These are phyloP conservation scores for Latheticus oryzae DNA, from an alignment of 2,888 invertebrate genomes.

Conservation along the genomic window DNA sequence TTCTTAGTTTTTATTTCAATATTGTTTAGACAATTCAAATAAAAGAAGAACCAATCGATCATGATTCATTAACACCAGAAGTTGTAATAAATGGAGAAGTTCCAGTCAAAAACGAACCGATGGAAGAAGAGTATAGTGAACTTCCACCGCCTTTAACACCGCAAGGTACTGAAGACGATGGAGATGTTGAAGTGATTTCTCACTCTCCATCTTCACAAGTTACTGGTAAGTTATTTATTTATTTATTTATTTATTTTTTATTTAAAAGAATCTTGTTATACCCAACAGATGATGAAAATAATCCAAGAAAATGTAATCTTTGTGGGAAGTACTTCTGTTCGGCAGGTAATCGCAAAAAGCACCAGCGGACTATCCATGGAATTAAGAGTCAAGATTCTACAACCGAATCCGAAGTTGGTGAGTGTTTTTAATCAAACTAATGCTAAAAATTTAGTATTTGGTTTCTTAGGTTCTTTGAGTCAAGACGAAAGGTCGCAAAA, in stretches of 20 bases:
- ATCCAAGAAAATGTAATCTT: conserved; percentile 52
- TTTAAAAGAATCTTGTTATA: too few species aligned
- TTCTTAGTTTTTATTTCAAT: conserved; percentile 27
- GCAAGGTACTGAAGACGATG: conserved; percentile 35
- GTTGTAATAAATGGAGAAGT: conserved; percentile 36
- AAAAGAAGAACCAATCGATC: conserved; percentile 56
- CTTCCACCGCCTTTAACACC: conserved; percentile 54
- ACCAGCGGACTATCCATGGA: conserved; percentile 54
- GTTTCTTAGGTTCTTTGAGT: conserved; percentile 31
- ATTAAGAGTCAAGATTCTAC: conserved; percentile 8
- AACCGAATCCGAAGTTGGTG: conserved; percentile 23
- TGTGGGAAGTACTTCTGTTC: conserved; percentile 59
- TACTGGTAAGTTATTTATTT: too few species aligned
- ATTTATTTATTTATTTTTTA: too few species aligned
- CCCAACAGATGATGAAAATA: conserved; percentile 23
- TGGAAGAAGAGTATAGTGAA: conserved; percentile 55
- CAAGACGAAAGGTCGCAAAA: conserved; percentile 41
- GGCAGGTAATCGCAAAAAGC: conserved; percentile 56
- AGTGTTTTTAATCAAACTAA: too few species aligned
- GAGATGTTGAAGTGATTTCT: conserved; percentile 15
- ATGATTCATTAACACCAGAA: conserved; percentile 45
- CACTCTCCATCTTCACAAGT: conserved; percentile 17
- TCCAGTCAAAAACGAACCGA: conserved; percentile 47
- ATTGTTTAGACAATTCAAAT: conserved; percentile 57
- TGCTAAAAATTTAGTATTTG: too few species aligned